Percentiles rank a stretch among this genome's conserved stretches.
These are phyloP conservation scores for Ligdia adustata DNA, from an alignment of 2,888 invertebrate genomes.

Conservation along the genomic window DNA sequence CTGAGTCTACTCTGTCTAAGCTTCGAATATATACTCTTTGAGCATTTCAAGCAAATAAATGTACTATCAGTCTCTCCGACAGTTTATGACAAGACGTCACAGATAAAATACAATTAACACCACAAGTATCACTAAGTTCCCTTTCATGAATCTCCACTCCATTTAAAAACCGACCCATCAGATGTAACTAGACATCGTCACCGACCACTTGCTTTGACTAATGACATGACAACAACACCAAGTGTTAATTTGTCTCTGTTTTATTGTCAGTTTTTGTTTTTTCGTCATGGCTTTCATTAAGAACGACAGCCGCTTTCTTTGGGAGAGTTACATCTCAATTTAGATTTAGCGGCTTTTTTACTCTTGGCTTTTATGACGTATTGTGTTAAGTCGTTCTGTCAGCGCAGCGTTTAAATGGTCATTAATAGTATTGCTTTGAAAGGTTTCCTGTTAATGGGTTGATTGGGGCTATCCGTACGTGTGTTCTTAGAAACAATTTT, in stretches of 20 bases:
- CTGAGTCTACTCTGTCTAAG: neutral
- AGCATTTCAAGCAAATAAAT: too few species aligned
- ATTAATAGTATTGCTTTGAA: constrained; percentile 28
- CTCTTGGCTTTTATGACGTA: constrained; percentile 22
- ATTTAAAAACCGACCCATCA: constrained; percentile 34
- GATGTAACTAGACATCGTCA: constrained; percentile 40
- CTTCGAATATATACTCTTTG: too few species aligned
- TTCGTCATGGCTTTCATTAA: constrained; percentile 36
- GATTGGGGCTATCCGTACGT: constrained; percentile 18
- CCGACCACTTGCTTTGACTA: constrained; percentile 45
- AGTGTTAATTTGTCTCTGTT: constrained; percentile 52
- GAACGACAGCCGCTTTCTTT: constrained; percentile 35
- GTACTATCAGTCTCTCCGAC: neutral
- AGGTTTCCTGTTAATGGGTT: constrained; percentile 21
- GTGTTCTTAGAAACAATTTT: constrained; percentile 23
- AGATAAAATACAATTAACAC: constrained; percentile 10
- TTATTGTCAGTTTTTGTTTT: constrained; percentile 33
- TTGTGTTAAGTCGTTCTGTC: constrained; percentile 17
- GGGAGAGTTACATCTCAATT: constrained; percentile 33
- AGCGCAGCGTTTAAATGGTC: constrained; percentile 37
- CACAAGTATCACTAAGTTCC: constrained; percentile 9
- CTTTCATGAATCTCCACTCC: constrained; percentile 21
- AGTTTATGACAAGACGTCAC: constrained; percentile 6
- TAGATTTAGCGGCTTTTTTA: constrained; percentile 27
- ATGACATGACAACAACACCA: constrained; percentile 45